Conservation (phyloP, 2,113 vertebrate genomes). For the Lamprotornis superbus region DNA sequence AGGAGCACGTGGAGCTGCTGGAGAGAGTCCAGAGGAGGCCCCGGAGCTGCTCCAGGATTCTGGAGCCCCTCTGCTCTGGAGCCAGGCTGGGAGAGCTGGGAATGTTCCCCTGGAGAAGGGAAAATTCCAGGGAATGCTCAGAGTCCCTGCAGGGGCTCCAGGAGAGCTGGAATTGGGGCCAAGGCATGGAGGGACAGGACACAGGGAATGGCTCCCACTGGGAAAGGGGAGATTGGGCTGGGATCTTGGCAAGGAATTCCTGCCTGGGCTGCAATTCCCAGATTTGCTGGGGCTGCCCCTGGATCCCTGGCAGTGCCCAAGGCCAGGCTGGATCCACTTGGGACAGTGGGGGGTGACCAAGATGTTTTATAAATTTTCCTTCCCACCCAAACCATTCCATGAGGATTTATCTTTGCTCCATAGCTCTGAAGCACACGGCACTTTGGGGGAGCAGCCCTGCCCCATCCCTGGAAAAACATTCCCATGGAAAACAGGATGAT, state of each 20-base stretch:
- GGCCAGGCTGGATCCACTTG: fast-evolving
- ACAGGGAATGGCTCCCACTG: no score
- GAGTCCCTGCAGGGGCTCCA: not conserved
- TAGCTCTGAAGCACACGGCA: fast-evolving
- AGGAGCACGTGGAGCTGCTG: no score
- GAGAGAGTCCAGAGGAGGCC: no score
- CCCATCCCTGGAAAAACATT: not conserved
- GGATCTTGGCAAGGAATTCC: no score
- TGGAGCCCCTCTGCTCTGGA: no score
- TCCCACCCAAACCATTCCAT: not conserved
- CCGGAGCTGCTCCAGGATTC: no score
- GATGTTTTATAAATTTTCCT: not conserved
- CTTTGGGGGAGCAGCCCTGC: fast-evolving
- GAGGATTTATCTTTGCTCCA: not conserved
- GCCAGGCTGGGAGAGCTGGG: no score
- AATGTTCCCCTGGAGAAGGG: not conserved
- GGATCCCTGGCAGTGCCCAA: not conserved
- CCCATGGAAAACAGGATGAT: not conserved
- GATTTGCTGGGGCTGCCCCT: not conserved
- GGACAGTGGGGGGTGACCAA: fast-evolving
- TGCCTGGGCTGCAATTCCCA: no score
- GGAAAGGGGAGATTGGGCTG: no score
- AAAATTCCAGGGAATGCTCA: not conserved
- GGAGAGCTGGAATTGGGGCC: not conserved
- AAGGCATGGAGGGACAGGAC: not conserved